Evolutionary conservation across 2,888 invertebrate genomes (phyloP).

Genomic region (Tiliacea aurago): DNA sequence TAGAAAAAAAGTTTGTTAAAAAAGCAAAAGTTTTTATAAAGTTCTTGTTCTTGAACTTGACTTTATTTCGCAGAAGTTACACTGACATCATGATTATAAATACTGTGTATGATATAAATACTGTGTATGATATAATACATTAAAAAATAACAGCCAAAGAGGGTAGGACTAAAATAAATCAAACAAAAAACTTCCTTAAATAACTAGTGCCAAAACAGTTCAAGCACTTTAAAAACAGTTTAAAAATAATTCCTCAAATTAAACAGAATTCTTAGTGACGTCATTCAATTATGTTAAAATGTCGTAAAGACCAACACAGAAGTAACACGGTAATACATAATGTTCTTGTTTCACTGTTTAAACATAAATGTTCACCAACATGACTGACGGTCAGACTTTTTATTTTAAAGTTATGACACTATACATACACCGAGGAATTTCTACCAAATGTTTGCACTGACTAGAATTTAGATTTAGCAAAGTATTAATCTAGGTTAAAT

Average conservation of each 20-base stretch:
- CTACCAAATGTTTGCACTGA: constrained; percentile 23
- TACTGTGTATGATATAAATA: constrained; percentile 5
- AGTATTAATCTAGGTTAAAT: constrained; percentile 39
- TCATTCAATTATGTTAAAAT: constrained; percentile 35
- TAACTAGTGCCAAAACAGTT: too few relatives aligned
- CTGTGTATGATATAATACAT: too few relatives aligned
- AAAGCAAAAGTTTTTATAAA: constrained; percentile 24
- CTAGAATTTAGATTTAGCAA: constrained; percentile 20
- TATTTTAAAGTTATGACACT: constrained; percentile 45
- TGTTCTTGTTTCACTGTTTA: constrained; percentile 31
- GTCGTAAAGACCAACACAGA: constrained; percentile 8
- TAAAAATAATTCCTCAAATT: constrained; percentile 14
- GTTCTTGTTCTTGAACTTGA: constrained; percentile 25
- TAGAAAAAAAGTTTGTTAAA: neutral
- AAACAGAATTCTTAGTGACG: constrained; percentile 21
- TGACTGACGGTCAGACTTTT: constrained; percentile 34
- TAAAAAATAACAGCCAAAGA: neutral
- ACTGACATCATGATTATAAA: constrained; percentile 31
- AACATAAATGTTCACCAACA: constrained; percentile 46
- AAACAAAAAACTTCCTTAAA: neutral
- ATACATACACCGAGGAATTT: constrained; percentile 42
- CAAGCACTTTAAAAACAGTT: neutral
- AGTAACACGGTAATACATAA: constrained; percentile 25
- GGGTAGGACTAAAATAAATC: constrained; percentile 31
- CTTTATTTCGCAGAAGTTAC: constrained; percentile 2